phyloP scores from a whole-genome alignment of 2,113 vertebrate genomes.

The Acrocephalus arundinaceus region DNA sequence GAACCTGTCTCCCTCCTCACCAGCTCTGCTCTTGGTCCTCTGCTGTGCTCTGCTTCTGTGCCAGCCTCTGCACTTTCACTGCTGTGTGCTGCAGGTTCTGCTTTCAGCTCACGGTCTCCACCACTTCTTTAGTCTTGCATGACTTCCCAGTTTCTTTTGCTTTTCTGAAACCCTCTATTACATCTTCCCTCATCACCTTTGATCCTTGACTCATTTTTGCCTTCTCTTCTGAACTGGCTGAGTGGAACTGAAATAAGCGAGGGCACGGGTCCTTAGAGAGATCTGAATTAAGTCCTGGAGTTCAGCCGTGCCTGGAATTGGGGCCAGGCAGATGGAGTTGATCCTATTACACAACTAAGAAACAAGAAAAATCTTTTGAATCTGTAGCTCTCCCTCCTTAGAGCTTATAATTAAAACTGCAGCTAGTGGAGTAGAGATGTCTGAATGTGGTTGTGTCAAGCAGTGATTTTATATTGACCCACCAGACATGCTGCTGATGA shows the following conservation, averaged over 20 bases:
- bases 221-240: neutral
- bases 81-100: neutral
- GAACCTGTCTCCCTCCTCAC: neutral
- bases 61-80: neutral
- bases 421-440: neutral
- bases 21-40: neutral
- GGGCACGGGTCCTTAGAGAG: slow-evolving; percentile 13
- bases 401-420: neutral
- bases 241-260: slow-evolving; percentile 14
- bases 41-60: neutral
- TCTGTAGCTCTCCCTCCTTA: neutral
- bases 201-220: slow-evolving; percentile 40
- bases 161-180: slow-evolving; percentile 9
- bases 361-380: neutral
- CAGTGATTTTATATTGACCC: neutral
- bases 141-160: neutral
- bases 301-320: slow-evolving; percentile 1
- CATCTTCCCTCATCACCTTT: slow-evolving; percentile 14
- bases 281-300: slow-evolving; percentile 14
- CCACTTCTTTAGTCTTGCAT: neutral
- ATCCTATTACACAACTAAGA: slow-evolving; percentile 16
- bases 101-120: neutral
- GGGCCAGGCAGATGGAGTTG: slow-evolving; percentile 21
- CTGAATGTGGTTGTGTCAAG: neutral
- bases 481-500: neutral